A percentile compares a stretch with the other conserved stretches of the same genome.
Evolutionary conservation across 64 coral and sea anemone genomes (phyloP).

Genomic region (Cladopsammia gracilis): DNA sequence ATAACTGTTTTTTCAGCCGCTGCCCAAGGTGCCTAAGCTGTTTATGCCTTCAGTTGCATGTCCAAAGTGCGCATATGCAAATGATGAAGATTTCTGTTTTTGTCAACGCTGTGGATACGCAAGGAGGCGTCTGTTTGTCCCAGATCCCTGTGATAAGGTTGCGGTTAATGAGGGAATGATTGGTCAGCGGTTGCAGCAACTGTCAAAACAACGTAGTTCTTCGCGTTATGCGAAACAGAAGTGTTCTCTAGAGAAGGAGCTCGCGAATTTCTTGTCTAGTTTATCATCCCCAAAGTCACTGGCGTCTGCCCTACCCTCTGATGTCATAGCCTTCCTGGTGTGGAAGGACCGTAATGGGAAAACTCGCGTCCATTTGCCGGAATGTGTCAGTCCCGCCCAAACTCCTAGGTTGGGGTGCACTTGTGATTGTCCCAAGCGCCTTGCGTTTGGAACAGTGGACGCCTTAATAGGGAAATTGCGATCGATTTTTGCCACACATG

Average conservation of each 20-base stretch:
- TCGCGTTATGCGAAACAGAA: not conserved
- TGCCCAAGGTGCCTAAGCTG: slow-evolving; percentile 19
- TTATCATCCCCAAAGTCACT: not conserved
- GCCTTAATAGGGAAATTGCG: slow-evolving; percentile 23
- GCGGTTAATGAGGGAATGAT: not conserved
- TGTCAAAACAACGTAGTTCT: not conserved
- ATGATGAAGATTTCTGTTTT: slow-evolving; percentile 26
- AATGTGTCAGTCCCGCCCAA: not conserved
- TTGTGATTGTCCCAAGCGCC: not conserved
- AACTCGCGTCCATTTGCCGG: not conserved
- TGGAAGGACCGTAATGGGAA: slow-evolving; percentile 12
- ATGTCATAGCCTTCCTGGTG: not conserved
- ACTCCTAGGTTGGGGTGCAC: not conserved
- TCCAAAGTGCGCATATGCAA: slow-evolving; percentile 12
- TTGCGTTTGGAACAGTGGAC: slow-evolving; percentile 54
- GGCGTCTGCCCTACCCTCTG: no score
- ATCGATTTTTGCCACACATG: not conserved
- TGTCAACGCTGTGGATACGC: slow-evolving; percentile 17
- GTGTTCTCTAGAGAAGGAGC: slow-evolving; percentile 21
- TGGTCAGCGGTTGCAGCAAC: not conserved
- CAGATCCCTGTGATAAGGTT: not conserved
- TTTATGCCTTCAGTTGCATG: slow-evolving; percentile 2
- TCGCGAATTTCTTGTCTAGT: not conserved
- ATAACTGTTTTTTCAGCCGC: not conserved
- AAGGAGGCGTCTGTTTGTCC: not conserved